phyloP scores from a whole-genome alignment of 2,113 vertebrate species.

The Onychorhynchus coronatus region DNA sequence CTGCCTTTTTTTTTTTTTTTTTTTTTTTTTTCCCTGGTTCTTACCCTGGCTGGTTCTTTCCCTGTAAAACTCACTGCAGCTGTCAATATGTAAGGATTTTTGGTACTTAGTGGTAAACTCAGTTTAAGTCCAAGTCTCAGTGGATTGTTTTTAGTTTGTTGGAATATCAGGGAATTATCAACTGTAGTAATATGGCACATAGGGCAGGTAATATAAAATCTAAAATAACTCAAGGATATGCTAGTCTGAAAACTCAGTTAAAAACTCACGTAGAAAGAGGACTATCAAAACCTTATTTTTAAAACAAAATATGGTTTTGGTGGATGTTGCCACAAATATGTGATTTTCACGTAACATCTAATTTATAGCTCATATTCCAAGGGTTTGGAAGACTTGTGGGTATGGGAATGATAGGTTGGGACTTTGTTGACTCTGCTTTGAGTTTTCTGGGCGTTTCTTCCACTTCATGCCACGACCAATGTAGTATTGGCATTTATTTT shows the following conservation, averaged over 20 bases:
- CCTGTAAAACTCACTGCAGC: neutral
- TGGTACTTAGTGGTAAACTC: neutral
- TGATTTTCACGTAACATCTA: neutral
- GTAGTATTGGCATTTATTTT: neutral
- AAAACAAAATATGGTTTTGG: neutral
- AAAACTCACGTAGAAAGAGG: neutral
- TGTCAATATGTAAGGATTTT: neutral
- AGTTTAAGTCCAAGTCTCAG: neutral
- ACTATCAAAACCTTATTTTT: neutral
- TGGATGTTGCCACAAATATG: neutral
- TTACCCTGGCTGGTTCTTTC: neutral
- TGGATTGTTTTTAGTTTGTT: neutral
- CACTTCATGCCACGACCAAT: neutral
- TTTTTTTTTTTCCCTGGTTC: neutral
- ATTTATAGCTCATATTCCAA: neutral
- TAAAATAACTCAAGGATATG: neutral
- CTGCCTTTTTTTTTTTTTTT: neutral
- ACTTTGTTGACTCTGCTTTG: fast-evolving
- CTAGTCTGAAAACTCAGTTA: neutral
- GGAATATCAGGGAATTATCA: neutral
- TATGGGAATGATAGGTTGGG: neutral
- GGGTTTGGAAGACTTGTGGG: neutral
- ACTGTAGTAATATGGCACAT: fast-evolving
- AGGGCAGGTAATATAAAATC: neutral
- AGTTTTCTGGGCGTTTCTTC: neutral